Evolutionary conservation across 1,140 invertebrate genomes (phyloP).

Genomic region (Arctopsyche grandis): DNA sequence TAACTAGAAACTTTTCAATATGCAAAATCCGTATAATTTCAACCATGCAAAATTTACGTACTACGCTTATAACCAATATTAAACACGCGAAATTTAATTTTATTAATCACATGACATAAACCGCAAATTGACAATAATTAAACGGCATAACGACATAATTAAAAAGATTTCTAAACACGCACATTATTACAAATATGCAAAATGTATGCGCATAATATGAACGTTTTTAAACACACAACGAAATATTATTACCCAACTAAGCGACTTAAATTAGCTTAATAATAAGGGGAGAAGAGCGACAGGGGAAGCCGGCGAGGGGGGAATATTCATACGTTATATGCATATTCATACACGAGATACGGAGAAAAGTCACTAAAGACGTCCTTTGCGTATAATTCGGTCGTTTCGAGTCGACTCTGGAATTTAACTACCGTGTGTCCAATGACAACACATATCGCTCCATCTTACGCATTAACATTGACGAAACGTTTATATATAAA

Average conservation of each 20-base stretch:
- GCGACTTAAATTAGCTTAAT: constrained; percentile 18
- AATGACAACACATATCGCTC: too few species aligned
- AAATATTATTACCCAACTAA: constrained; percentile 1
- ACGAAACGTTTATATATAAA: too few species aligned
- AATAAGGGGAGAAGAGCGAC: neutral
- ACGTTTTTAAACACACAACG: neutral
- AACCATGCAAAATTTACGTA: too few species aligned
- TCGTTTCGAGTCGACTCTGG: constrained; percentile 1
- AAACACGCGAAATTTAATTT: too few species aligned
- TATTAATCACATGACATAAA: too few species aligned
- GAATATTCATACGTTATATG: neutral
- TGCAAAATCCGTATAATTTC: neutral
- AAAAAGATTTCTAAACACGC: neutral
- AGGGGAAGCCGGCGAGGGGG: neutral
- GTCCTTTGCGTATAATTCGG: constrained; percentile 17
- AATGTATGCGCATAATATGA: neutral
- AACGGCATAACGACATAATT: neutral
- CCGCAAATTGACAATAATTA: neutral
- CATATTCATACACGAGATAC: constrained; percentile 5
- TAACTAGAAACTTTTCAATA: constrained; percentile 7
- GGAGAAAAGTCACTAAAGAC: constrained; percentile 17
- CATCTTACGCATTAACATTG: too few species aligned
- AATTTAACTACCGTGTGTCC: neutral
- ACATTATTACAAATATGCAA: neutral
- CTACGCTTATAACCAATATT: too few species aligned